A percentile compares a stretch with the other conserved stretches of the same genome.
These are phyloP conservation scores for Austrolebias charrua DNA, from an alignment of 2,797 vertebrate species.

Conservation along the genomic window DNA sequence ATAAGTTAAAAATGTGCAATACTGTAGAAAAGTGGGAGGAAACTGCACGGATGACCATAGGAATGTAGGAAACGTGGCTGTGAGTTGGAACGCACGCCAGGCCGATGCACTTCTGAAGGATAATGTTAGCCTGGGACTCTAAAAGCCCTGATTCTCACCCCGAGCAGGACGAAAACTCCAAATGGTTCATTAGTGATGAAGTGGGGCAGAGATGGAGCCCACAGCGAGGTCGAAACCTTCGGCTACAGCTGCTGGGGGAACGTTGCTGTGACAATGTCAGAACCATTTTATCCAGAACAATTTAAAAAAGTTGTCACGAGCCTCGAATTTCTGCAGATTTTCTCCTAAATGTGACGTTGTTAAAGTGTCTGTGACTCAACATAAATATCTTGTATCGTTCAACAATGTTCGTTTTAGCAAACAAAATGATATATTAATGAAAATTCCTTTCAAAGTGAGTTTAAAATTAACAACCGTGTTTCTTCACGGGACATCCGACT, in stretches of 20 bases:
- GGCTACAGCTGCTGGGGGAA: background rate
- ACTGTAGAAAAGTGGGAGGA: slow-evolving; percentile 75
- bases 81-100: slow-evolving; percentile 41
- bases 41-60: slow-evolving; percentile 74
- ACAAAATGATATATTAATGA: no score
- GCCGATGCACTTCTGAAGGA: slow-evolving; percentile 39
- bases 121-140: slow-evolving; percentile 30
- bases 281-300: background rate
- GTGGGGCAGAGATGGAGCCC: background rate
- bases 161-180: background rate
- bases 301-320: background rate
- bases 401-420: no score
- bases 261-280: background rate
- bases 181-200: background rate
- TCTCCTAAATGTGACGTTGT: background rate
- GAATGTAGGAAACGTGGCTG: slow-evolving; percentile 74
- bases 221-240: background rate
- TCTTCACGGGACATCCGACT: no score
- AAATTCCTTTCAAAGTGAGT: no score
- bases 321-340: background rate
- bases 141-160: slow-evolving; percentile 9
- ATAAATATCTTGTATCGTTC: no score
- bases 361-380: no score
- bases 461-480: no score
- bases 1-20: slow-evolving; percentile 74